Evolutionary conservation across 2,888 invertebrate genomes (phyloP).

Genomic region (Acleris holmiana): DNA sequence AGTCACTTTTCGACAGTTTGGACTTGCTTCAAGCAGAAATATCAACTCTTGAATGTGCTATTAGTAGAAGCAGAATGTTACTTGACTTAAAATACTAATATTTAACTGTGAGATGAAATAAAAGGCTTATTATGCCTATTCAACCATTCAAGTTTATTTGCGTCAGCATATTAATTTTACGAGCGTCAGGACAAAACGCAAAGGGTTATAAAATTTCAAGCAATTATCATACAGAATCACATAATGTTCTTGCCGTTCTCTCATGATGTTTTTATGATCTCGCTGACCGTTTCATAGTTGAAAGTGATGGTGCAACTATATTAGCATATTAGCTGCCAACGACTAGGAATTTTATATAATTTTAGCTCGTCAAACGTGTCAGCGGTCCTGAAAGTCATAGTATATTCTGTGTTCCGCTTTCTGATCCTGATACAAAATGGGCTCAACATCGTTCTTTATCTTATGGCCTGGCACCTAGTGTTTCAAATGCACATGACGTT

Average conservation of each 20-base stretch:
- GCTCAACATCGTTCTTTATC: too few relatives aligned
- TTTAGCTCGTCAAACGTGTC: too few relatives aligned
- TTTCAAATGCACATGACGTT: conserved; percentile 20
- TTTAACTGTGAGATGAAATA: not conserved
- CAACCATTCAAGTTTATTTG: not conserved
- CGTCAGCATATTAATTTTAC: conserved; percentile 5
- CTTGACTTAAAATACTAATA: too few relatives aligned
- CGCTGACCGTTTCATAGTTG: conserved; percentile 16
- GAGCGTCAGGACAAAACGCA: conserved; percentile 12
- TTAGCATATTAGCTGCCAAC: not conserved
- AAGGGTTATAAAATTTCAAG: conserved; percentile 20
- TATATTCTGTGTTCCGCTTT: too few relatives aligned
- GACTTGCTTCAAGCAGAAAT: too few relatives aligned
- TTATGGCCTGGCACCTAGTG: too few relatives aligned
- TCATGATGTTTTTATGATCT: conserved; percentile 31
- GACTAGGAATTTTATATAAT: too few relatives aligned
- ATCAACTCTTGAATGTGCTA: too few relatives aligned
- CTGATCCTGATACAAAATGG: too few relatives aligned
- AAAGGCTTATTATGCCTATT: not conserved
- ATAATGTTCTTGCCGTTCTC: conserved; percentile 18
- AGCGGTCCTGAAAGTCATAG: too few relatives aligned
- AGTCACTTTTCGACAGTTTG: not conserved
- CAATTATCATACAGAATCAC: conserved; percentile 28
- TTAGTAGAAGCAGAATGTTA: too few relatives aligned
- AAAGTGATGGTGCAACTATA: conserved; percentile 16